Conservation (phyloP, 2,113 vertebrate genomes). For the Onychorhynchus coronatus region DNA sequence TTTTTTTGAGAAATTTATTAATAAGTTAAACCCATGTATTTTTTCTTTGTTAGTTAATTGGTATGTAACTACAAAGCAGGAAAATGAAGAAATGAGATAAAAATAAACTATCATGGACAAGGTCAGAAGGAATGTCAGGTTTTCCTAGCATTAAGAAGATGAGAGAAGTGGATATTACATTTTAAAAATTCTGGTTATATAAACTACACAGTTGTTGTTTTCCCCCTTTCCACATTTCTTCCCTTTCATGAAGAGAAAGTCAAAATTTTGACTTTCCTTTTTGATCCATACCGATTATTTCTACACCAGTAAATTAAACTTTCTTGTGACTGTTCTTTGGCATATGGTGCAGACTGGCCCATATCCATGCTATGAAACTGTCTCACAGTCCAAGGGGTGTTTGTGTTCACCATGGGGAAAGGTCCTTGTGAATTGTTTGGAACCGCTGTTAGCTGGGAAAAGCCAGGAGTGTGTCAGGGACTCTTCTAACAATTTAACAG, state of each 20-base stretch:
- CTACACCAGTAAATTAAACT: neutral
- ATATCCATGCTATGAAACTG: neutral
- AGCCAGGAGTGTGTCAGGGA: neutral
- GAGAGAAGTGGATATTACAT: neutral
- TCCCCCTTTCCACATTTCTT: neutral
- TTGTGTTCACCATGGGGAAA: neutral
- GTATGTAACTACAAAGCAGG: neutral
- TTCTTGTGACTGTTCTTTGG: neutral
- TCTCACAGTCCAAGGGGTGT: neutral
- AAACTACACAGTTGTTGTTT: neutral
- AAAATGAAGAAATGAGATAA: neutral
- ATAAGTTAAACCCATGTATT: neutral
- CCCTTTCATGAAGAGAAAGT: neutral
- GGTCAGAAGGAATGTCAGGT: neutral
- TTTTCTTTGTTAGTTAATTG: neutral
- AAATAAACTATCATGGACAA: neutral
- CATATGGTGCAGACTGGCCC: neutral
- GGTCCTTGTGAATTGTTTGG: neutral
- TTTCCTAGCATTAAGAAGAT: neutral
- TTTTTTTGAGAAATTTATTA: neutral
- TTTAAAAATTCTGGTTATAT: neutral
- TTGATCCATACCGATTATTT: neutral
- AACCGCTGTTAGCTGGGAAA: neutral
- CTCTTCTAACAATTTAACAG: neutral
- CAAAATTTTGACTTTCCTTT: neutral